Conservation (phyloP, 2,113 vertebrate species). For the Aythya baeri region DNA sequence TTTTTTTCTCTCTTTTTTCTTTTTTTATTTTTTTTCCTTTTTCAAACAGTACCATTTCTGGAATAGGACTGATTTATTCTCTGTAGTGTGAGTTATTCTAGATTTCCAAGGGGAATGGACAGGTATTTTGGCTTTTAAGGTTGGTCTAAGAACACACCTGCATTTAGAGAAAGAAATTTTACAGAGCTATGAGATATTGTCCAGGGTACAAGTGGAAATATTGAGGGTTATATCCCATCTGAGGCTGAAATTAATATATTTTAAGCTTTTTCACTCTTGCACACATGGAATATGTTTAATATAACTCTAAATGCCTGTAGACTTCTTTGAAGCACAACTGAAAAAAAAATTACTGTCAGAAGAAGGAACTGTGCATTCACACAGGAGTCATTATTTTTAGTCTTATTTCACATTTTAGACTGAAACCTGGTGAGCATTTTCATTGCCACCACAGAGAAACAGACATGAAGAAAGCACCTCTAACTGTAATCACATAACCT, state of each 20-base stretch:
- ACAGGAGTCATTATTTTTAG: slow-evolving; percentile 11
- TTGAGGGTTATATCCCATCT: slow-evolving; percentile 25
- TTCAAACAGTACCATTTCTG: not conserved
- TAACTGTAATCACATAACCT: slow-evolving; percentile 4
- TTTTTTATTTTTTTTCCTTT: not conserved
- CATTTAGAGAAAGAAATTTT: slow-evolving; percentile 23
- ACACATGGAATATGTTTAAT: slow-evolving; percentile 48
- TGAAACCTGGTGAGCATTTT: not conserved
- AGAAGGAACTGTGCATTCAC: slow-evolving; percentile 13
- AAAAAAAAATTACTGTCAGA: slow-evolving; percentile 40
- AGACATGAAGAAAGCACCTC: not conserved
- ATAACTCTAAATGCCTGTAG: slow-evolving; percentile 12
- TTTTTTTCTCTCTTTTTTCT: not conserved
- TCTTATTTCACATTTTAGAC: not conserved
- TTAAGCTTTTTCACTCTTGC: not conserved
- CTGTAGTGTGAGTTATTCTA: not conserved
- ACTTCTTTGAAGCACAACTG: not conserved
- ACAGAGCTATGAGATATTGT: slow-evolving; percentile 14
- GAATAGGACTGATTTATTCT: not conserved
- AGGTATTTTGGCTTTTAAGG: slow-evolving; percentile 2
- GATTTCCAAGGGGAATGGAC: slow-evolving; percentile 23
- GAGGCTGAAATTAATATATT: slow-evolving; percentile 18
- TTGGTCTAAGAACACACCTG: slow-evolving; percentile 43
- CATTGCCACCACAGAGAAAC: not conserved
- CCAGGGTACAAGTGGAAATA: slow-evolving; percentile 34